A percentile compares a stretch with the other conserved stretches of the same genome.
phyloP scores from a whole-genome alignment of 2,113 vertebrate genomes.

The Hydrochoerus hydrochaeris region DNA sequence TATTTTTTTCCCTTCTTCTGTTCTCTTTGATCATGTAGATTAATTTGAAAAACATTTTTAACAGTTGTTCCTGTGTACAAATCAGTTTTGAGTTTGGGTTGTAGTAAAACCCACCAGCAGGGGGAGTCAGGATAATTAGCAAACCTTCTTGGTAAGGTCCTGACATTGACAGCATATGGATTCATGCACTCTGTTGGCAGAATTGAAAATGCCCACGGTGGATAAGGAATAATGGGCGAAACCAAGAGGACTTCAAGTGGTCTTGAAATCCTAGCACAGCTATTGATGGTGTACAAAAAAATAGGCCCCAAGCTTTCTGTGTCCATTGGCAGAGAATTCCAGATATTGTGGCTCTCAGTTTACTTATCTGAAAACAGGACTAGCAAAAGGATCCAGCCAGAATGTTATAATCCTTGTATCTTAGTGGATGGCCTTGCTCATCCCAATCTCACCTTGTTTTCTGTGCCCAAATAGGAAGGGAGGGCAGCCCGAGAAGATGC shows the following conservation, averaged over 20 bases:
- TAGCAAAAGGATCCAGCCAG: neutral
- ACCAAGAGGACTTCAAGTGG: neutral
- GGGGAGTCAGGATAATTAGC: constrained; percentile 83
- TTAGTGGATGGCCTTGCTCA: neutral
- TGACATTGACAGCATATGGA: constrained; percentile 56
- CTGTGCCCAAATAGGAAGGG: neutral
- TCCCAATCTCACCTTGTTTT: neutral
- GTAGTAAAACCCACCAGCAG: constrained; percentile 82
- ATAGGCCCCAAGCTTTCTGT: neutral
- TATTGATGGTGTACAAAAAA: constrained; percentile 35
- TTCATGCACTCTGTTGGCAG: constrained; percentile 63
- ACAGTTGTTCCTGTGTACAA: neutral
- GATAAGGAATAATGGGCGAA: neutral
- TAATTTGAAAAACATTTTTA: constrained; percentile 39
- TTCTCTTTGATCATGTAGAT: neutral
- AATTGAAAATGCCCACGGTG: neutral
- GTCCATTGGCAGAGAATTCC: neutral
- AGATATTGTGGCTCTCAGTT: neutral
- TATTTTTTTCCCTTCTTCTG: neutral
- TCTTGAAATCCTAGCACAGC: constrained; percentile 34
- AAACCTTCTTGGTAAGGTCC: constrained; percentile 69
- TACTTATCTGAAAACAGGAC: neutral
- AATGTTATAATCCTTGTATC: neutral
- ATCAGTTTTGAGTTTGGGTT: constrained; percentile 36
- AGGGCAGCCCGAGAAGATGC: neutral